Conservation (phyloP, 2,113 vertebrate species). For the Carettochelys insculpta region DNA sequence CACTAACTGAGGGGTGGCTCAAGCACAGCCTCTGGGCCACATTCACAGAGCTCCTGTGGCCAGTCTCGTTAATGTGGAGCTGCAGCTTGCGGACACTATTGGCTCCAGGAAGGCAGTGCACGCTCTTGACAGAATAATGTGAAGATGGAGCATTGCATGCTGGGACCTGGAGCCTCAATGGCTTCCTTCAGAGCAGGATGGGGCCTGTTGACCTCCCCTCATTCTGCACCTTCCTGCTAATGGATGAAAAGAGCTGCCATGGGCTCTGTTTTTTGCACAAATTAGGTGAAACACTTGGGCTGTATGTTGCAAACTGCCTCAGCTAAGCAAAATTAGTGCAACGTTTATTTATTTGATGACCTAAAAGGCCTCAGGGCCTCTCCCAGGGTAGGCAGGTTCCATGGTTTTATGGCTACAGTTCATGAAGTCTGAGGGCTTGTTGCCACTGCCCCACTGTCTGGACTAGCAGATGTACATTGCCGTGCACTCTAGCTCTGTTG, state of each 20-base stretch:
- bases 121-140: conserved; percentile 7
- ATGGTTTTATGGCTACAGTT: not conserved
- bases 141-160: conserved; percentile 55
- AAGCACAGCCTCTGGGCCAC: conserved; percentile 44
- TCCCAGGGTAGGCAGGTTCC: not conserved
- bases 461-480: not conserved
- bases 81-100: conserved; percentile 28
- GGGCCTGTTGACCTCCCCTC: not conserved
- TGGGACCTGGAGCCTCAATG: conserved; percentile 63
- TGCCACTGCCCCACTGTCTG: not conserved
- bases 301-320: conserved; percentile 21
- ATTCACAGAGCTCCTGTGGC: conserved; percentile 28
- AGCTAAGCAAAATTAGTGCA: not conserved
- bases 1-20: conserved; percentile 41
- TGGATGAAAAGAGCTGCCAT: conserved; percentile 36
- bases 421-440: not conserved
- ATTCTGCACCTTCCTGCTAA: conserved; percentile 23
- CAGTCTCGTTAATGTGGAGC: not conserved
- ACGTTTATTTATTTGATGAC: not conserved
- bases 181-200: not conserved
- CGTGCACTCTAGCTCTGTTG: not conserved
- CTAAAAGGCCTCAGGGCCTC: not conserved
- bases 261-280: not conserved
- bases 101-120: conserved; percentile 45
- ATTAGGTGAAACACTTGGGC: not conserved